Conservation (phyloP, 2,797 vertebrate species). For the Acipenser oxyrinchus region DNA sequence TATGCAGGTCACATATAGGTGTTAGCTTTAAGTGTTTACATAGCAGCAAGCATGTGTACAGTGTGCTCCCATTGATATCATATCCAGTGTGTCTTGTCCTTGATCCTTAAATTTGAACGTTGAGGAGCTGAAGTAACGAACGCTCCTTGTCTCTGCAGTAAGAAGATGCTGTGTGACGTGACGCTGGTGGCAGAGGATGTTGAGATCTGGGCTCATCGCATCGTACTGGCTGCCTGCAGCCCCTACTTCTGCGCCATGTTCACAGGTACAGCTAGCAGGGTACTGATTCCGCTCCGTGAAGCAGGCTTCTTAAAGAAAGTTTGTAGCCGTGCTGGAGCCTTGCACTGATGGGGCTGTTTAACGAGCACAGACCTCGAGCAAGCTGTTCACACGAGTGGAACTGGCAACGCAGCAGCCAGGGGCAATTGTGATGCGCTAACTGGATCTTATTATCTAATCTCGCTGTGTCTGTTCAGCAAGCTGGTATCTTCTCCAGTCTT, state of each 20-base stretch:
- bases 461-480: too few relatives aligned
- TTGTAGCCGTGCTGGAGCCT: too few relatives aligned
- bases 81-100: background rate
- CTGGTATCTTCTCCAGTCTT: too few relatives aligned
- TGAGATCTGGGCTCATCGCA: slow-evolving; percentile 83
- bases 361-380: too few relatives aligned
- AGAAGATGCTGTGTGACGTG: slow-evolving; percentile 87
- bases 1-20: background rate
- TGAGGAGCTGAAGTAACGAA: slow-evolving; percentile 14
- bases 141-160: slow-evolving; percentile 55
- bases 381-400: too few relatives aligned
- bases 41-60: background rate
- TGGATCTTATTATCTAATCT: too few relatives aligned
- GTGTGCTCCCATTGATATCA: background rate
- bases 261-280: slow-evolving; percentile 65
- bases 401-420: too few relatives aligned
- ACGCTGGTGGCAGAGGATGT: slow-evolving; percentile 81
- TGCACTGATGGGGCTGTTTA: too few relatives aligned
- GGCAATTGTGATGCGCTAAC: too few relatives aligned
- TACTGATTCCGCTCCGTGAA: too few relatives aligned
- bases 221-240: slow-evolving; percentile 88
- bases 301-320: too few relatives aligned
- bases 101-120: too few relatives aligned
- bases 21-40: background rate
- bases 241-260: slow-evolving; percentile 98